Evolutionary conservation across 2,797 vertebrate species (phyloP).

Genomic region (Vireo griseus): DNA sequence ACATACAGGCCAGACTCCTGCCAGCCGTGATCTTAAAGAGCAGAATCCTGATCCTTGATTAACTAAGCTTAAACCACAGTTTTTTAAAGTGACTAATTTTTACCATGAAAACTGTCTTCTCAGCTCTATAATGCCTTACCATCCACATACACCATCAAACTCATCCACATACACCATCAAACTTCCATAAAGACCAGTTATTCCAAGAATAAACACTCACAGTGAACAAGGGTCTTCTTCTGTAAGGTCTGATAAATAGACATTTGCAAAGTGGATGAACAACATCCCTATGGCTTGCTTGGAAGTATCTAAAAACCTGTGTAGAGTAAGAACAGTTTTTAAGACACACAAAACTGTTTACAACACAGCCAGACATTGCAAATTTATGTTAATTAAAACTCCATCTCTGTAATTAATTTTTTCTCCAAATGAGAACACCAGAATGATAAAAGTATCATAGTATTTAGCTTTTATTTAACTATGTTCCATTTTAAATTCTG

Average conservation of each 20-base stretch:
- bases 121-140: not conserved
- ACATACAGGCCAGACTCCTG: not conserved
- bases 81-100: not conserved
- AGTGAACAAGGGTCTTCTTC: constrained; percentile 96
- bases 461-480: not conserved
- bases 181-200: not conserved
- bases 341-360: not conserved
- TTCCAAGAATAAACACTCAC: constrained; percentile 77
- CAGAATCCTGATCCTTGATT: not conserved
- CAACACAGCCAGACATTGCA: not conserved
- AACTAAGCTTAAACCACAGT: not conserved
- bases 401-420: not conserved
- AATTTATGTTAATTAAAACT: not conserved
- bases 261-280: constrained; percentile 98
- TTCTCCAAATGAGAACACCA: not conserved
- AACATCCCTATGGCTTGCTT: constrained; percentile 99
- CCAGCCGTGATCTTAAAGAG: not conserved
- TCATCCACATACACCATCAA: not conserved
- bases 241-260: constrained; percentile 94
- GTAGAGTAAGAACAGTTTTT: constrained; percentile 24
- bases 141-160: not conserved
- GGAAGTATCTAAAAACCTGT: constrained; percentile 97
- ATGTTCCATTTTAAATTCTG: not conserved
- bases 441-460: not conserved
- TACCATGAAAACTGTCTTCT: not conserved